Evolutionary conservation across 2,888 invertebrate genomes (phyloP), one percentile per base, ranked within the genome.

Genomic region (Seira sanloemensis): DNA sequence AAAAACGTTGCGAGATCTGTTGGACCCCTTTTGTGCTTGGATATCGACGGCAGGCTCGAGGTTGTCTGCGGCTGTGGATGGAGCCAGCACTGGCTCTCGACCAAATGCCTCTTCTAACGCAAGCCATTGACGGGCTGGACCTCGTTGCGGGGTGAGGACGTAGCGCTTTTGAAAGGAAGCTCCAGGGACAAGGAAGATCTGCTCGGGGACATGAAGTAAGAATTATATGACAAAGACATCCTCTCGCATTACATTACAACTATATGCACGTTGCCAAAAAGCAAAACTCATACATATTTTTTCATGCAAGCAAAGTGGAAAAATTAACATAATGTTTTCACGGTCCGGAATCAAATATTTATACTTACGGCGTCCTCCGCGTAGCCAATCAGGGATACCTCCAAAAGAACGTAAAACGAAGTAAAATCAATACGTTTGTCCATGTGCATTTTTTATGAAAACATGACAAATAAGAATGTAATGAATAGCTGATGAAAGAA

Each of bases 321-420:
- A 76, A 50, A 21, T 65, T 5, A 16, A 75, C 12, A 50, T n/a
- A 69, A 24, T 58, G 1, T 16, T 0, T 65, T 4, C n/a, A 66
- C 4, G 9, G 66, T n/a, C n/a, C n/a, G n/a, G n/a, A n/a, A 37
- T 37, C 37, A 37, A 37, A 37, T 37, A 37, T 25, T 21, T 21
- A n/a, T 50, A 37, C 82, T 76, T 84, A 88, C 88, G 62, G 86
- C 82, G 82, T 88, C 89, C 68, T 89, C 89, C 12, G 86, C 87
- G 72, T 75, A 84, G 18, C 96, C 97, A 1, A 97, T 95, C 79
- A 96, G 94, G 90, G 96, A 93, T 2, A 95, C 94, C 97, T 97
- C 92, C 9, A 90, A 90, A 80, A 37, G 12, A 37, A 37, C 37
- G 12, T 37, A 37, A 37, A 12, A 37, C 12, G 12, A 37, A 37